Evolutionary conservation across 2,888 invertebrate species (phyloP).

Genomic region (Muscina levida): DNA sequence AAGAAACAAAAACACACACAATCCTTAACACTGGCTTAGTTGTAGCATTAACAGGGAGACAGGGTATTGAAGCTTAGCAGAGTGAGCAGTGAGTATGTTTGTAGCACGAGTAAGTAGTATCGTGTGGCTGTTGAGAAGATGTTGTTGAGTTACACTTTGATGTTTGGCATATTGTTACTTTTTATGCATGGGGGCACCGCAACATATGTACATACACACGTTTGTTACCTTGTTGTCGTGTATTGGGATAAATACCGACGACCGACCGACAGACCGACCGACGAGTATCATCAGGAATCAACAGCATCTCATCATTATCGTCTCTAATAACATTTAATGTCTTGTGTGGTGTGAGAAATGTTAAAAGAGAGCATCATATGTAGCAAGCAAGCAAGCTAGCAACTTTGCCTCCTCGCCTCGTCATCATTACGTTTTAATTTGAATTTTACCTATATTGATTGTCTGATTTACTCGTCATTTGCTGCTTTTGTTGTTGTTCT

Average conservation of each 20-base stretch:
- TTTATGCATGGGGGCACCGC: too few relatives aligned
- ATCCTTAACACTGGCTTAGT: not conserved
- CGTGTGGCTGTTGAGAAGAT: not conserved
- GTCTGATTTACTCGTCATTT: slow-evolving; percentile 13
- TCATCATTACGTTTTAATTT: slow-evolving; percentile 29
- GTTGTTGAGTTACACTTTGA: slow-evolving; percentile 6
- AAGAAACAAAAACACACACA: too few relatives aligned
- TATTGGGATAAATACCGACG: too few relatives aligned
- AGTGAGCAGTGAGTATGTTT: not conserved
- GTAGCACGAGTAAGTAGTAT: too few relatives aligned
- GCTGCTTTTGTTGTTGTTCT: not conserved
- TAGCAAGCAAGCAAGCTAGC: slow-evolving; percentile 5
- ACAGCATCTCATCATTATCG: slow-evolving; percentile 18
- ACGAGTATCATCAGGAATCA: slow-evolving; percentile 22
- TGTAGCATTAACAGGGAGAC: not conserved
- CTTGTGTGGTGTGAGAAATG: not conserved
- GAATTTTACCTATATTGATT: slow-evolving; percentile 22
- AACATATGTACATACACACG: too few relatives aligned
- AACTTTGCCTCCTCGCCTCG: too few relatives aligned
- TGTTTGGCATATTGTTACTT: not conserved
- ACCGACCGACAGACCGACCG: too few relatives aligned
- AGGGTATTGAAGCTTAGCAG: not conserved
- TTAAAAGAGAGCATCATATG: slow-evolving; percentile 2
- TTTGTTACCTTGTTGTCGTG: too few relatives aligned
- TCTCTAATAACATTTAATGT: slow-evolving; percentile 37